Evolutionary conservation across 2,797 vertebrate genomes (phyloP).

Genomic region (Sebastiscus tertius): DNA sequence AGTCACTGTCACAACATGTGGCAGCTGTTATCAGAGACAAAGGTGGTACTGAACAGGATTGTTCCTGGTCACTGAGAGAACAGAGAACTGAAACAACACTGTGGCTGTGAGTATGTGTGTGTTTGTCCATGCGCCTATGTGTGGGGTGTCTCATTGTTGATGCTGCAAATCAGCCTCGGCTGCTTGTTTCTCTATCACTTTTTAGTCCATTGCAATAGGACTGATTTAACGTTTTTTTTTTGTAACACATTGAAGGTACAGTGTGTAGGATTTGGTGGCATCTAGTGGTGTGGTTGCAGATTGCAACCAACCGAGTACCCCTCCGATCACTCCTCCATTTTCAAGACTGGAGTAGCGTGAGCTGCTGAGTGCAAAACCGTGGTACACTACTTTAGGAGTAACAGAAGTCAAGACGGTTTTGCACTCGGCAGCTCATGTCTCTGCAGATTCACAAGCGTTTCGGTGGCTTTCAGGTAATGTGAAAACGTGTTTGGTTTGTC

Average conservation of each 20-base stretch:
- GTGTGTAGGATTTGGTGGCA: background rate
- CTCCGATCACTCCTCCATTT: background rate
- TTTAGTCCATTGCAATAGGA: background rate
- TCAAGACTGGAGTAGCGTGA: background rate
- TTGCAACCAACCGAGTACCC: background rate
- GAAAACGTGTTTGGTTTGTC: fast-evolving
- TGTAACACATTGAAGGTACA: background rate
- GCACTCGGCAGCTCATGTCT: too few relatives aligned
- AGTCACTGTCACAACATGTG: slow-evolving; percentile 6
- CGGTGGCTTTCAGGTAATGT: background rate
- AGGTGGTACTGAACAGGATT: background rate
- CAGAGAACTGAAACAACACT: background rate
- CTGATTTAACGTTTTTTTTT: background rate
- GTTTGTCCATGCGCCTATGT: background rate
- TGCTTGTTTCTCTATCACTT: background rate
- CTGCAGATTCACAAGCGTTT: too few relatives aligned
- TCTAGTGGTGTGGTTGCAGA: background rate
- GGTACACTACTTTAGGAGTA: too few relatives aligned
- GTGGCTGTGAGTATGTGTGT: background rate
- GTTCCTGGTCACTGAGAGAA: background rate
- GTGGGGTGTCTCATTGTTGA: background rate
- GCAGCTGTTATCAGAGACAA: slow-evolving; percentile 1
- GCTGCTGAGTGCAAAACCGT: too few relatives aligned
- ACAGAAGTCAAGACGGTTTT: too few relatives aligned
- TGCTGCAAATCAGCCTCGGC: background rate